These are phyloP conservation scores for Simalia tracyae DNA, from an alignment of 2,797 vertebrate genomes.

Conservation along the genomic window DNA sequence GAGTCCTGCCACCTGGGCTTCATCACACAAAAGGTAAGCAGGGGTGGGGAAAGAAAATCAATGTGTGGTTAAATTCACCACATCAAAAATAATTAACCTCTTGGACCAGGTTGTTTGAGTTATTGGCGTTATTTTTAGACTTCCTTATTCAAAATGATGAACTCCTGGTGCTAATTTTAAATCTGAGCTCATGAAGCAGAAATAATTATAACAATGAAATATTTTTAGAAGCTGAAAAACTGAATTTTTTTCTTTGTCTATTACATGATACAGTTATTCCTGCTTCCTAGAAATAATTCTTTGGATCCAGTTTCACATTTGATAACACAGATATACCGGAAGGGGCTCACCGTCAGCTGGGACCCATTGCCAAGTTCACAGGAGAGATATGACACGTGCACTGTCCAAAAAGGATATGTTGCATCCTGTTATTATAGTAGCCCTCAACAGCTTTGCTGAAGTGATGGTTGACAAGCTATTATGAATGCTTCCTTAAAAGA, in stretches of 20 bases:
- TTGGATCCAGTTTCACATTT: constrained; percentile 48
- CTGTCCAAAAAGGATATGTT: constrained; percentile 41
- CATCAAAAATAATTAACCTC: not conserved
- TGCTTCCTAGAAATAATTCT: constrained; percentile 61
- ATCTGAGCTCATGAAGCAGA: constrained; percentile 38
- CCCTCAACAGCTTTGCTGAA: not conserved
- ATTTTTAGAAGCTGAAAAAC: constrained; percentile 38
- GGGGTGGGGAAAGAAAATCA: not conserved
- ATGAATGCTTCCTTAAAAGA: constrained; percentile 4
- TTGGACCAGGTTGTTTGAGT: not conserved
- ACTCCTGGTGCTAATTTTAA: constrained; percentile 35
- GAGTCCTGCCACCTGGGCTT: not conserved
- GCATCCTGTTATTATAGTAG: constrained; percentile 42
- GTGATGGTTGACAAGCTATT: constrained; percentile 12
- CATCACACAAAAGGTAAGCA: not conserved
- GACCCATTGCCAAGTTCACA: constrained; percentile 34
- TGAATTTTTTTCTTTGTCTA: constrained; percentile 38
- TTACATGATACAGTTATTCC: constrained; percentile 43
- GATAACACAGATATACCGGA: constrained; percentile 58
- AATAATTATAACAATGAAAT: constrained; percentile 22
- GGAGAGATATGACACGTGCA: constrained; percentile 3
- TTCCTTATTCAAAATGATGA: constrained; percentile 20
- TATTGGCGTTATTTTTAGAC: constrained; percentile 9
- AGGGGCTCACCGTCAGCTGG: constrained; percentile 56
- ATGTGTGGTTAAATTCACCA: not conserved